Percentiles rank a stretch among this genome's conserved stretches.
Conservation (phyloP, 2,113 vertebrate genomes). For the Daphoenositta chrysoptera region DNA sequence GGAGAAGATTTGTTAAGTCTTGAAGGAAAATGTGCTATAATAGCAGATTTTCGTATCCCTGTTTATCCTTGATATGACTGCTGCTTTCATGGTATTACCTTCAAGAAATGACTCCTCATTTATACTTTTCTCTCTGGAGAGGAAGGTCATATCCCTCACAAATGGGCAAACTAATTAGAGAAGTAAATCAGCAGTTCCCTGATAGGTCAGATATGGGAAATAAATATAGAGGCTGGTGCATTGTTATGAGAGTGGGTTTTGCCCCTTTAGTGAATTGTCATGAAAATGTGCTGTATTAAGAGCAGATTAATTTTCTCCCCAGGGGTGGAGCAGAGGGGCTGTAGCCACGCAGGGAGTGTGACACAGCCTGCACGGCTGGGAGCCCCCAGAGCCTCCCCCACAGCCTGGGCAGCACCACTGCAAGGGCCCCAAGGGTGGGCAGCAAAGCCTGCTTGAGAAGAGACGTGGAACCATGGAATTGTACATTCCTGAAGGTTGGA, state of each 20-base stretch:
- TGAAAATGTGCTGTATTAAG: background rate
- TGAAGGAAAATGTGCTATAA: conserved; percentile 4
- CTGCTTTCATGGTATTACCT: background rate
- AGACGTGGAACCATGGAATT: background rate
- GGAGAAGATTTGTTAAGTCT: background rate
- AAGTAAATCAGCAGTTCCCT: conserved; percentile 21
- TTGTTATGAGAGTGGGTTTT: background rate
- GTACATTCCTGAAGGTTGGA: background rate
- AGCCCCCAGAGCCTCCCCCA: background rate
- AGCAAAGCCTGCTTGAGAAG: background rate
- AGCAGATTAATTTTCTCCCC: background rate
- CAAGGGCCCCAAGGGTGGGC: too few species aligned
- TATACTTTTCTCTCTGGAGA: background rate
- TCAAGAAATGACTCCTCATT: background rate
- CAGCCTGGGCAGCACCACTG: accelerated
- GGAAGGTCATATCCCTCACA: background rate
- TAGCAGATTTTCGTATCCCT: background rate
- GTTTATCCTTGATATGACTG: background rate
- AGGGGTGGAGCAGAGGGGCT: background rate
- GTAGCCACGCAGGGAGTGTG: background rate
- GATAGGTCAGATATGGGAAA: background rate
- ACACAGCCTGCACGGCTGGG: background rate
- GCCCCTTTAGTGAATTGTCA: background rate
- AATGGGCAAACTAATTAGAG: conserved; percentile 49
- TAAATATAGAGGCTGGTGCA: background rate